Evolutionary conservation across 64 coral and sea anemone species (phyloP).

Genomic region (Pocillopora verrucosa): DNA sequence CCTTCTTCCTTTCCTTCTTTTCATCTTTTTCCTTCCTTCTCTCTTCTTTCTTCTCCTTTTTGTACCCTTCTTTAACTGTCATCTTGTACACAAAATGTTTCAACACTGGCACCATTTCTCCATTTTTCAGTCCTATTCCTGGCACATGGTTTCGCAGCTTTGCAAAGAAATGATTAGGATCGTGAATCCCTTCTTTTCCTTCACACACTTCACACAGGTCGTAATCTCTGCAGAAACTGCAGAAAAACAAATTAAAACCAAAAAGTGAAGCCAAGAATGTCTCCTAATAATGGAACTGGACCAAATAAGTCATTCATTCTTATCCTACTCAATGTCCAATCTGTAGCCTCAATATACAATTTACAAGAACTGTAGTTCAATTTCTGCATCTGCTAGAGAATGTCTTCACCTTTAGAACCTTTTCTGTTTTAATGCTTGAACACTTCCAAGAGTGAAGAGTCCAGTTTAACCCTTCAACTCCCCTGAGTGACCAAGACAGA

Average conservation of each 20-base stretch:
- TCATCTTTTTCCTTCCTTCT: conserved; percentile 51
- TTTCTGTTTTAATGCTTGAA: no score
- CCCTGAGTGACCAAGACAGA: no score
- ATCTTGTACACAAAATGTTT: conserved; percentile 59
- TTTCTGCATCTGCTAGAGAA: no score
- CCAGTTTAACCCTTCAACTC: no score
- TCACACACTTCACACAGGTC: conserved; percentile 92
- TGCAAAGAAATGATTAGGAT: conserved; percentile 72
- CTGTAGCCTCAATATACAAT: no score
- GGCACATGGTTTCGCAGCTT: conserved; percentile 69
- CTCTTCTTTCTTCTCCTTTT: conserved; percentile 5
- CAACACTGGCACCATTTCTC: conserved; percentile 88
- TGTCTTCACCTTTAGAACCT: no score
- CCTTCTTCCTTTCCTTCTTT: conserved; percentile 41
- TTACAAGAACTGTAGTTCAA: no score
- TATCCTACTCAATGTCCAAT: no score
- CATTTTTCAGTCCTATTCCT: conserved; percentile 77
- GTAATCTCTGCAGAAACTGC: conserved; percentile 86
- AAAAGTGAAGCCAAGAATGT: not conserved
- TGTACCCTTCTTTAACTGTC: conserved; percentile 7
- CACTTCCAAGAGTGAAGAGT: no score
- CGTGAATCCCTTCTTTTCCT: conserved; percentile 51
- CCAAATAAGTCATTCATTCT: no score
- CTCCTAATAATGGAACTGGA: no score
- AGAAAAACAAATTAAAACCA: not conserved